Conservation (phyloP, 2,113 vertebrate genomes). For the Mustelus asterias region DNA sequence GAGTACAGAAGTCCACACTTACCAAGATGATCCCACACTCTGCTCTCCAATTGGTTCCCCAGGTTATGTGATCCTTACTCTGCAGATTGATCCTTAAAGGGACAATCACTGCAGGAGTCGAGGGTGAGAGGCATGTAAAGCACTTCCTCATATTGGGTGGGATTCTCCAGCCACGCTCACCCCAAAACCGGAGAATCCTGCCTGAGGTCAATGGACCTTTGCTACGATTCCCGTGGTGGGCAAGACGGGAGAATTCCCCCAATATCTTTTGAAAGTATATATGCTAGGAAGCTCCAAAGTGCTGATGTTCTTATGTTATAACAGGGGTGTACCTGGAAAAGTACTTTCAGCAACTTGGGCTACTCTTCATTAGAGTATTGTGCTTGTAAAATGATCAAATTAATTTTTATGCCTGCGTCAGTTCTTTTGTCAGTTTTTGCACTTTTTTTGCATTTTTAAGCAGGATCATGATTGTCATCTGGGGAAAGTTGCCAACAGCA, state of each 20-base stretch:
- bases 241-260: no score
- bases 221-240: no score
- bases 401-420: background rate
- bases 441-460: background rate
- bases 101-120: no score
- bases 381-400: background rate
- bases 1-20: no score
- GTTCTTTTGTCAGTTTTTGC: background rate
- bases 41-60: no score
- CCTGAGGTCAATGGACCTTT: no score
- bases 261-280: background rate
- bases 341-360: background rate
- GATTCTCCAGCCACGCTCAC: no score
- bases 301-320: background rate
- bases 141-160: background rate
- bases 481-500: background rate
- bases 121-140: background rate
- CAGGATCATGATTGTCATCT: background rate
- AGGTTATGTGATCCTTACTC: no score
- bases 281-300: background rate
- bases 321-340: background rate
- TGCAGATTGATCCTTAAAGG: no score
- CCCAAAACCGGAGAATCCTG: no score
- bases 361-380: background rate
- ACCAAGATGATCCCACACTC: no score